Evolutionary conservation across 2,797 vertebrate genomes (phyloP).

Genomic region (Lycodopsis pacificus): DNA sequence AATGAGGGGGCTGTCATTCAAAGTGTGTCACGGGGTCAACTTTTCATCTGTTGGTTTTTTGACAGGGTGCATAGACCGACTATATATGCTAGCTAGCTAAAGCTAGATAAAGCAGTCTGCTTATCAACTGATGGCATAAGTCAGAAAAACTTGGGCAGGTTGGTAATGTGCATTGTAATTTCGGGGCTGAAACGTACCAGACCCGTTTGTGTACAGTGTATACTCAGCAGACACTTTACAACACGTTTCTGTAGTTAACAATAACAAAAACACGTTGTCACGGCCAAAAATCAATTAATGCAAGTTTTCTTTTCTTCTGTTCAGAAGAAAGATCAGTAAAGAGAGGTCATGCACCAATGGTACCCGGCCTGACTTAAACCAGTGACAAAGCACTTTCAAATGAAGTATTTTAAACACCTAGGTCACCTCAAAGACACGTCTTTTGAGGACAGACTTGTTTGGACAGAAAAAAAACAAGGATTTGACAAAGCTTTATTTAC

Average conservation of each 20-base stretch:
- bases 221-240: background rate
- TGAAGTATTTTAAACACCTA: background rate
- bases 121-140: background rate
- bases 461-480: background rate
- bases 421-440: background rate
- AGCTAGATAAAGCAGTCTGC: no score
- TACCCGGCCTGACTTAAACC: background rate
- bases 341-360: background rate
- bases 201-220: background rate
- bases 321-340: background rate
- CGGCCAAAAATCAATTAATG: background rate
- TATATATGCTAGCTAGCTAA: no score
- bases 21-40: no score
- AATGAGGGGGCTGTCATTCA: no score
- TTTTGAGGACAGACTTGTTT: background rate
- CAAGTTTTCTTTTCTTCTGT: no score
- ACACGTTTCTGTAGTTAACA: background rate
- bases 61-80: no score
- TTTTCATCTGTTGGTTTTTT: no score
- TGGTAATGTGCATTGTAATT: background rate
- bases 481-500: constrained; percentile 21
- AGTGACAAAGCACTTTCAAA: background rate
- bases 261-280: no score
- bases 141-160: background rate
- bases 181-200: background rate